Evolutionary conservation across 2,888 invertebrate genomes (phyloP).

Genomic region (Clanis bilineata): DNA sequence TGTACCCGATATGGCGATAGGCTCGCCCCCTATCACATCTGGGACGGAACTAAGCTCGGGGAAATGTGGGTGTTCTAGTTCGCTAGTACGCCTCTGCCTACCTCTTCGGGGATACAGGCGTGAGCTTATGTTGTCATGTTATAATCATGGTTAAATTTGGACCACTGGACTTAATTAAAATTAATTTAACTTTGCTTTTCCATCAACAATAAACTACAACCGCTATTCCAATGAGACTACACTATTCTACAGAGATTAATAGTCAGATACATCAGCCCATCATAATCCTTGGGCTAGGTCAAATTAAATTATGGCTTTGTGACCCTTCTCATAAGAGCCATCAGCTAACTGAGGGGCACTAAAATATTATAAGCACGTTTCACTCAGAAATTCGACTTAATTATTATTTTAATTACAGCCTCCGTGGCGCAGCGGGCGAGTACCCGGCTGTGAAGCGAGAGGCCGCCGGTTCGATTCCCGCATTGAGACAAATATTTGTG

Average conservation of each 20-base stretch:
- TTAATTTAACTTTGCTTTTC: background rate
- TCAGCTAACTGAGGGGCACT: constrained; percentile 1
- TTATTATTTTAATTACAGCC: background rate
- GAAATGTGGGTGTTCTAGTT: too few species aligned
- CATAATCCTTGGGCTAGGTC: constrained; percentile 24
- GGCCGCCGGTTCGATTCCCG: too few species aligned
- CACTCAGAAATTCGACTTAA: background rate
- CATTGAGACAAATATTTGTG: too few species aligned
- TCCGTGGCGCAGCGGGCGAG: too few species aligned
- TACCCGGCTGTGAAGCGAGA: too few species aligned
- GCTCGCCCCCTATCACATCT: too few species aligned
- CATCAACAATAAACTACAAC: background rate
- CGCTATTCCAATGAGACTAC: constrained; percentile 15
- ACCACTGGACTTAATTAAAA: background rate
- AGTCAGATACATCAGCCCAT: constrained; percentile 18
- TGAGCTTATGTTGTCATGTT: too few species aligned
- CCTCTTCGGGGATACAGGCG: too few species aligned
- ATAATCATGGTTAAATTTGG: too few species aligned
- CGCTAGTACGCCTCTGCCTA: too few species aligned
- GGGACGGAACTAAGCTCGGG: too few species aligned
- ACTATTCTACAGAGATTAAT: constrained; percentile 23
- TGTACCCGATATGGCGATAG: too few species aligned
- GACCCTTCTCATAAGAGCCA: constrained; percentile 28
- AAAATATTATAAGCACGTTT: background rate
- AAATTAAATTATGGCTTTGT: constrained; percentile 33